Conservation (phyloP, 2,888 invertebrate species). For the Troilus luridus region DNA sequence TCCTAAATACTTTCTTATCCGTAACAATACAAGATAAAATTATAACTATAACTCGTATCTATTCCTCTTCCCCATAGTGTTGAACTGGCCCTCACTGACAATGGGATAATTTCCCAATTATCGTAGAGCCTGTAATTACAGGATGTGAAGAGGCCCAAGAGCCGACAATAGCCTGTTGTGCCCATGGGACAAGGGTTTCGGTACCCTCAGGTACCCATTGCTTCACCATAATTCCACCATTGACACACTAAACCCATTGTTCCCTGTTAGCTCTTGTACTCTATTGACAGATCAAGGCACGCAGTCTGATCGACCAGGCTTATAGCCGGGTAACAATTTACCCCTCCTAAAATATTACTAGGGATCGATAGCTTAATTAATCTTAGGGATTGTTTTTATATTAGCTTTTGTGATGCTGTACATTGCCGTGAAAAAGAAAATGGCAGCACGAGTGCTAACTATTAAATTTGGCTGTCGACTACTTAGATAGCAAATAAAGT, state of each 20-base stretch:
- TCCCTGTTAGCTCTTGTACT: background rate
- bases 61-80: background rate
- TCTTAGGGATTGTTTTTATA: background rate
- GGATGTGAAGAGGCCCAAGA: background rate
- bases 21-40: background rate
- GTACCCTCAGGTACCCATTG: slow-evolving; percentile 8
- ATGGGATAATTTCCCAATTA: slow-evolving; percentile 14
- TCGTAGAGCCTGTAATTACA: background rate
- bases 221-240: background rate
- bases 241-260: slow-evolving; percentile 14
- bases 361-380: background rate
- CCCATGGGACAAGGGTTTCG: background rate
- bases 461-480: too few species aligned
- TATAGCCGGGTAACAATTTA: too few species aligned
- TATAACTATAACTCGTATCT: background rate
- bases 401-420: background rate
- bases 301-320: too few species aligned
- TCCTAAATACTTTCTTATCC: background rate
- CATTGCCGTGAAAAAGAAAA: background rate
- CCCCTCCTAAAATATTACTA: background rate
- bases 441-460: too few species aligned
- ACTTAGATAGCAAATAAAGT: too few species aligned
- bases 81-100: background rate
- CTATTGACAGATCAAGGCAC: background rate
- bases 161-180: background rate